Base-by-base conservation (phyloP, 2,113 vertebrate species). In the Sprattus sprattus region DNA sequence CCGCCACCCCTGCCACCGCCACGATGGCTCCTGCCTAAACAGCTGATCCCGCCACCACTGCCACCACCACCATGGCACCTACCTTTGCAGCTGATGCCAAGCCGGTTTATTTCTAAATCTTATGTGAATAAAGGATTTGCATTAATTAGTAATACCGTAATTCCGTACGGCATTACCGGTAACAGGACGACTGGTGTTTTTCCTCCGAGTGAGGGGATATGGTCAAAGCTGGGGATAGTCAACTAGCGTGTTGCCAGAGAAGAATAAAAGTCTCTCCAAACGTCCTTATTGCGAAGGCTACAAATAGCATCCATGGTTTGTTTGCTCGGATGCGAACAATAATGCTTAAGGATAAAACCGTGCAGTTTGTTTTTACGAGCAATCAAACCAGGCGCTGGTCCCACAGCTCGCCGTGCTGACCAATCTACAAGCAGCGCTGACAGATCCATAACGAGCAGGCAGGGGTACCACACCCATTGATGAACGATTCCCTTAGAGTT, bases 231-330 rank as follows among this genome's bases (percentile, higher is more conserved):
- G 15, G 52, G 18, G 52, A n/a, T 25, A 39, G 82, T 50, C 10
- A 44, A 82, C 81, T 84, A 47, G 32, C 49, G 18, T 82, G 47
- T 32, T 64, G 25, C 39, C 45, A 28, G 9, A 54, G 75, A 85
- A 80, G 84, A 64, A 22, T 0, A 64, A n/a, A 64, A 64, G n/a
- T 0, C 2, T n/a, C 57, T 28, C 67, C 2, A 84, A 84, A 78
- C 22, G 54, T n/a, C 71, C 57, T 54, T 75, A 45, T 49, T 71
- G 71, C 10, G 80, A 22, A 18, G 25, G 80, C 64, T 85, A 82
- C 46, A 84, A 88, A 86, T 81, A 86, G 83, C 81, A 15, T 20
- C 80, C 44, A 71, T 47, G 82, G 71, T 28, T 82, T 81, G 82
- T 50, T 87, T 15, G 57, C 81, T 32, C 82, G 67, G 83, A 83